These are phyloP conservation scores for Zapus hudsonius DNA, from an alignment of 2,113 vertebrate genomes.

Conservation along the genomic window DNA sequence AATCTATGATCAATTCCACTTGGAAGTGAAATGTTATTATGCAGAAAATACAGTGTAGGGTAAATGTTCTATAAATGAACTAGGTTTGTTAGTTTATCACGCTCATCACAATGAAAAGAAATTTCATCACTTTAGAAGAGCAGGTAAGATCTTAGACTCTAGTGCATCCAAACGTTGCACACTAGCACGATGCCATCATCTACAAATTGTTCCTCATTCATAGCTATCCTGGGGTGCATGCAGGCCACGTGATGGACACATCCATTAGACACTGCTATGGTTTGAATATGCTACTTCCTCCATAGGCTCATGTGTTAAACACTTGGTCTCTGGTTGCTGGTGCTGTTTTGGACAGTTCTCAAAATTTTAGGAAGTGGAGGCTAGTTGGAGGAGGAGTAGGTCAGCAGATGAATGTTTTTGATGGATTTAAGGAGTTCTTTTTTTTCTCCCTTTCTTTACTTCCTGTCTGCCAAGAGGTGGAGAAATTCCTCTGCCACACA, in stretches of 20 bases:
- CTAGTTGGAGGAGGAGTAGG: neutral
- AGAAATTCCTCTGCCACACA: neutral
- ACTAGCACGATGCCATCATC: no score
- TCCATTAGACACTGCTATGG: neutral
- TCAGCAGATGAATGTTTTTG: neutral
- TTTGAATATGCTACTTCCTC: neutral
- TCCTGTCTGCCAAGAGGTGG: no score
- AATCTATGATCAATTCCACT: neutral
- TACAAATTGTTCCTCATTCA: no score
- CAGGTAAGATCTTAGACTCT: no score
- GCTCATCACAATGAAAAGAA: neutral
- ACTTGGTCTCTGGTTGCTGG: neutral
- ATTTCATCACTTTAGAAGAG: neutral
- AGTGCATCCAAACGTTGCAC: no score
- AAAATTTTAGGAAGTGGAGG: neutral
- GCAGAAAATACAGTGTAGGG: neutral
- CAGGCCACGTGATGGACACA: neutral
- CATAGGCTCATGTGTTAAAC: neutral
- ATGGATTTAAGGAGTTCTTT: neutral
- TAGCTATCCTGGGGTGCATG: no score
- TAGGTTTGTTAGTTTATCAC: neutral
- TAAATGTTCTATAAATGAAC: neutral
- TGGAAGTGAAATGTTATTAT: neutral
- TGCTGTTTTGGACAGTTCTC: neutral
- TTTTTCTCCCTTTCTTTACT: neutral